phyloP scores from a whole-genome alignment of 1,140 invertebrate genomes.

The Calephelis nemesis region DNA sequence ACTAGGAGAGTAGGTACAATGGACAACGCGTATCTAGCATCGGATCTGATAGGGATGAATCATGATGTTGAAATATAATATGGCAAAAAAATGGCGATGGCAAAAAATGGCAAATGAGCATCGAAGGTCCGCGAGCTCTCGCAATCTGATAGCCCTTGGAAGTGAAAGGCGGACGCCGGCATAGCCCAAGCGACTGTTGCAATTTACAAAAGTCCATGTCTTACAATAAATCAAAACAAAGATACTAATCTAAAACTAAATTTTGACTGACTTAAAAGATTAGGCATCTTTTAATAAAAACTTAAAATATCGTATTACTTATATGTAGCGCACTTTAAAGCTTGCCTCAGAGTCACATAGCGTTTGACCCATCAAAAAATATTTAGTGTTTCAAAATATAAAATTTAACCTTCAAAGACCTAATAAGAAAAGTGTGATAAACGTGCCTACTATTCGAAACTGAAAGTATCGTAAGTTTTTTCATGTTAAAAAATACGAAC shows the following conservation, averaged over 20 bases:
- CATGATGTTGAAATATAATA: conserved; percentile 16
- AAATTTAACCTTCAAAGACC: too few species aligned
- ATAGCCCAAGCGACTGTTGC: conserved; percentile 7
- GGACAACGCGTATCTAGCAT: not conserved
- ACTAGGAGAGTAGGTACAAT: too few species aligned
- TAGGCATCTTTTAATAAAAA: not conserved
- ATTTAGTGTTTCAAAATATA: too few species aligned
- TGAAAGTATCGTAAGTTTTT: too few species aligned
- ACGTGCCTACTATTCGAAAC: too few species aligned
- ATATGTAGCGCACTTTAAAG: too few species aligned
- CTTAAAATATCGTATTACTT: too few species aligned
- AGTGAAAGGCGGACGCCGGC: conserved; percentile 26
- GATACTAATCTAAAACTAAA: not conserved
- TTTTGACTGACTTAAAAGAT: not conserved
- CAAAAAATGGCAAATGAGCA: conserved; percentile 6
- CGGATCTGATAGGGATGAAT: not conserved
- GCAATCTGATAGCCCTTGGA: conserved; percentile 24
- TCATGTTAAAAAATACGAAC: too few species aligned
- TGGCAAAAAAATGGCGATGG: conserved; percentile 12
- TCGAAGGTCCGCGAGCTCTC: conserved; percentile 12
- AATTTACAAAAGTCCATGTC: not conserved
- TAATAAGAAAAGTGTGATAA: too few species aligned
- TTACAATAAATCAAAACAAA: not conserved
- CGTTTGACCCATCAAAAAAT: too few species aligned
- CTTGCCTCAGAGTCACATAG: too few species aligned